Evolutionary conservation across 2,113 vertebrate genomes (phyloP).

Genomic region (Perca flavescens): DNA sequence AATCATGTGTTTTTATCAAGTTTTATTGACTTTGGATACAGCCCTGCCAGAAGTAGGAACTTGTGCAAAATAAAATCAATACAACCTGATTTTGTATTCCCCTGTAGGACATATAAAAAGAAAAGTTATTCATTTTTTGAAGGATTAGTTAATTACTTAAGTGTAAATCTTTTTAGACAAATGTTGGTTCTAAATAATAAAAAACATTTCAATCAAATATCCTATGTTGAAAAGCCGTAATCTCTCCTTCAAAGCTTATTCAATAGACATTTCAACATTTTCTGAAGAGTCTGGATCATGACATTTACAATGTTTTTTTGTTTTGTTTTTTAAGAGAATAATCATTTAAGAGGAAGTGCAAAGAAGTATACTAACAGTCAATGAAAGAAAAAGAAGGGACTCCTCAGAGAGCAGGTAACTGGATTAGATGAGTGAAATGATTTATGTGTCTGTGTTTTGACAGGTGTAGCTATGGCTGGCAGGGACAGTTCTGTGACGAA

Average conservation of each 20-base stretch:
- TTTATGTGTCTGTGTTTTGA: slow-evolving; percentile 5
- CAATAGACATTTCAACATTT: not conserved
- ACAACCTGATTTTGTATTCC: not conserved
- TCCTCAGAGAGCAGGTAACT: not conserved
- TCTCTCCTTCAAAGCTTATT: no score
- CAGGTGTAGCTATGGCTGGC: slow-evolving; percentile 97
- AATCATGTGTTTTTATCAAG: not conserved
- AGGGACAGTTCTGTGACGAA: slow-evolving; percentile 94
- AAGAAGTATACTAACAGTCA: not conserved
- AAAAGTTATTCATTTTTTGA: no score
- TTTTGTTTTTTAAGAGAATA: not conserved
- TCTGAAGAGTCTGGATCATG: no score
- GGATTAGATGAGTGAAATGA: not conserved
- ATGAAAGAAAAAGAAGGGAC: not conserved
- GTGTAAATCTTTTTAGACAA: no score
- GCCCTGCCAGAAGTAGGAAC: not conserved
- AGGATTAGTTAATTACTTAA: no score
- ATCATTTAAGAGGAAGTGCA: not conserved
- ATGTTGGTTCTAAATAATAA: no score
- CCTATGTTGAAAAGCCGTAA: not conserved
- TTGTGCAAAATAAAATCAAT: not conserved
- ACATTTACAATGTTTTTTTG: not conserved
- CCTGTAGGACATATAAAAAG: not conserved
- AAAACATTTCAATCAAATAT: no score
- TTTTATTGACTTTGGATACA: not conserved